Conservation (phyloP, 2,888 invertebrate genomes). For the Heliconius aoede region DNA sequence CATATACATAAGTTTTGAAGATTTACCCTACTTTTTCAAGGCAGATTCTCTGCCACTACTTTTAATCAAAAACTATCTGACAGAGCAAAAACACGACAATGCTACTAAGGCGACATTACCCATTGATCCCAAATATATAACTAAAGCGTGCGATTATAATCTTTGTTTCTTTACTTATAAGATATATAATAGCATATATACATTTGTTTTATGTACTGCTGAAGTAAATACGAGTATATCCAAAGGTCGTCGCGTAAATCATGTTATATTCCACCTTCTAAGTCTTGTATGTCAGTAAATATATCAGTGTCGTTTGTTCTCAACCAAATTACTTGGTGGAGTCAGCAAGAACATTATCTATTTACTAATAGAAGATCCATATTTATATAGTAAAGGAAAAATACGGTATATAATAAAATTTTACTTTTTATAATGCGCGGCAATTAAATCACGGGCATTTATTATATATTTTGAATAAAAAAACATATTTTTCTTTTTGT, state of each 20-base stretch:
- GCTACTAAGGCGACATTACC: constrained; percentile 19
- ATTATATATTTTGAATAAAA: no score
- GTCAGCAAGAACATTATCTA: constrained; percentile 13
- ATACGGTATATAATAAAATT: not conserved
- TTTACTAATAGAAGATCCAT: not conserved
- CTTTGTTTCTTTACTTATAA: not conserved
- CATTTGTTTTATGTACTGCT: constrained; percentile 7
- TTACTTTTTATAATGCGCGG: no score
- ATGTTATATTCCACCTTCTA: constrained; percentile 29
- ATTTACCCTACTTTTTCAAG: not conserved
- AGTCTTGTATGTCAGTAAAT: constrained; percentile 29
- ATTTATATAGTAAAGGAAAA: not conserved
- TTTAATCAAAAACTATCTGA: constrained; percentile 26
- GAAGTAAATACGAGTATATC: constrained; percentile 24
- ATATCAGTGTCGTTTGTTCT: constrained; percentile 32
- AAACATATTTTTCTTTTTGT: no score
- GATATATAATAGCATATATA: not conserved
- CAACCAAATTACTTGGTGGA: constrained; percentile 24
- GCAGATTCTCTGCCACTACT: not conserved
- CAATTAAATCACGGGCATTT: no score
- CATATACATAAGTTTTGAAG: not conserved
- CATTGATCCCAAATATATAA: constrained; percentile 10
- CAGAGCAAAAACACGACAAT: constrained; percentile 25
- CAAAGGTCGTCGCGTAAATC: constrained; percentile 33
- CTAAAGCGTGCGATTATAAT: not conserved